phyloP scores from a whole-genome alignment of 2,113 vertebrate genomes.

The Cyanoderma ruficeps region DNA sequence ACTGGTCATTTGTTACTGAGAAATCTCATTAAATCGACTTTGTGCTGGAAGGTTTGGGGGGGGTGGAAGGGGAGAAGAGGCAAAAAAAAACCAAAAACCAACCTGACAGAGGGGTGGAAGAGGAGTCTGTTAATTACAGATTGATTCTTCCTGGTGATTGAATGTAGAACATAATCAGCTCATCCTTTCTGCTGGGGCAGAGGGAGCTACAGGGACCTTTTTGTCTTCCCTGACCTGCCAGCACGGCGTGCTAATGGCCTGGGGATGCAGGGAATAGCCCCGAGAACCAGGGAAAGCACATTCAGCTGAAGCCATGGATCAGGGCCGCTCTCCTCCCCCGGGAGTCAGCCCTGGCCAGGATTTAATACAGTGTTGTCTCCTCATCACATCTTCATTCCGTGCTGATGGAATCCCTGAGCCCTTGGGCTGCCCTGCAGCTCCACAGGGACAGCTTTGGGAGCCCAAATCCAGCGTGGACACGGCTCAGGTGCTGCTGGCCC shows the following conservation, averaged over 20 bases:
- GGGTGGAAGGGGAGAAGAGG: background rate
- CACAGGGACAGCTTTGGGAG: background rate
- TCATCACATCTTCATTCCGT: background rate
- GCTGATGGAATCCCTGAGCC: background rate
- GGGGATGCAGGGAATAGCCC: background rate
- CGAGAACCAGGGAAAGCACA: background rate
- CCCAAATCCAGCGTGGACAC: accelerated
- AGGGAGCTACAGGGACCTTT: slow-evolving; percentile 6
- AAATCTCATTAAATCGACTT: slow-evolving; percentile 77
- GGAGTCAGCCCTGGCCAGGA: background rate
- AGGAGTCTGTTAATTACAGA: slow-evolving; percentile 71
- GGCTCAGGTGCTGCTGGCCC: background rate
- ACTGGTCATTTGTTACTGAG: slow-evolving; percentile 77
- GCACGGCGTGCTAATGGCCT: background rate
- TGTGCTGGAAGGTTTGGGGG: slow-evolving; percentile 53
- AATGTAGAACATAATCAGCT: slow-evolving; percentile 54
- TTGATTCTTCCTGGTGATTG: slow-evolving; percentile 70
- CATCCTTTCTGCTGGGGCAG: slow-evolving; percentile 16
- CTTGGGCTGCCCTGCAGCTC: background rate
- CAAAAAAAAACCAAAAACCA: background rate
- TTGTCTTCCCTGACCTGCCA: background rate
- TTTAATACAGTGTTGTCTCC: background rate
- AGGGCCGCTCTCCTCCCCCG: background rate
- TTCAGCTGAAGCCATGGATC: background rate
- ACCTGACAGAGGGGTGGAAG: background rate